Evolutionary conservation across 2,888 invertebrate genomes (phyloP), one percentile per base, ranked within the genome.

Genomic region (Artemia sinica): DNA sequence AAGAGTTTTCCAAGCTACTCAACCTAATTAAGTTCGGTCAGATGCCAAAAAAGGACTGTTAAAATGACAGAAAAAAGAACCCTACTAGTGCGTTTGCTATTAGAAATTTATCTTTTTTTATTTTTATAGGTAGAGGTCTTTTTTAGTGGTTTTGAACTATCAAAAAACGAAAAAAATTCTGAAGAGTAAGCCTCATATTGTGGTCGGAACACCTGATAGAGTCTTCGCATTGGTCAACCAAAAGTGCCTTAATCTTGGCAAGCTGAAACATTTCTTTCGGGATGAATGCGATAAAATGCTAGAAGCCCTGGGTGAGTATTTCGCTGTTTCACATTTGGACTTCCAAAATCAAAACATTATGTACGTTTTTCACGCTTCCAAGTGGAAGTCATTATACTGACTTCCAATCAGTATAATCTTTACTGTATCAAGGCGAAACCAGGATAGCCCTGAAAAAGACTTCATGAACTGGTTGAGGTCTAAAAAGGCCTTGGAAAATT

Each of bases 281-380:
- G 98, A 98, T 77, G 98, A 99, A 78, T 99, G 98, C 78, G 98
- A 99, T 80, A 97, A 97, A 81, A 98, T 99, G 97, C 84, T 99
- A 74, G 96, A 96, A 80, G 85, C 89, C 75, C 82, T 92, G 78
- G 93, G 92, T 92, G 80, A 79, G 82, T 73, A 50, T 28, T 28
- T 28, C 28, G 14, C 69, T 41, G 66, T 51, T 68, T 49, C 49
- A 69, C n/a, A 41, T 28, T 11, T 70, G 2, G 65, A 28, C 13
- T n/a, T 51, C 51, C 10, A 12, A 7, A n/a, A 52, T 58, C 9
- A 14, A 50, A 13, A 14, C 18, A 69, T 7, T 50, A 41, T 41
- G 14, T 28, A 69, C 69, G 8, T 13, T 69, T 69, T 50, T 69
- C 4, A 48, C 2, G 13, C 1, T 18, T 49, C 41, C 49, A 12